Evolutionary conservation across 2,797 vertebrate genomes (phyloP).

Genomic region (Ammospiza maritima): DNA sequence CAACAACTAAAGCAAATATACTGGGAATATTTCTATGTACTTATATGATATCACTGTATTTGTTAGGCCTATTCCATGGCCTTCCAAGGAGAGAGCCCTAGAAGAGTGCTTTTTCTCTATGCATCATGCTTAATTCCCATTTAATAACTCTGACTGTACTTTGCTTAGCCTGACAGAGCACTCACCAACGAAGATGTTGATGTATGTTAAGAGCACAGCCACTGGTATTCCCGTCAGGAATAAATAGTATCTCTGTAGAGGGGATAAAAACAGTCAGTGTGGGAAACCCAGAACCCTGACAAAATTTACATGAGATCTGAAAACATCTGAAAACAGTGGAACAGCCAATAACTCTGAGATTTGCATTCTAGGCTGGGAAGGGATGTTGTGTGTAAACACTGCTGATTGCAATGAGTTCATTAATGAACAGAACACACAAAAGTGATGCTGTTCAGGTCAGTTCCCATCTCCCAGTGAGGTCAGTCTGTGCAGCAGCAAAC

Average conservation of each 20-base stretch:
- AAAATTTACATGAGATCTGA: neutral
- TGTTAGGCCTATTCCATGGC: neutral
- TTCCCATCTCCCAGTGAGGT: neutral
- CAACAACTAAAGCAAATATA: neutral
- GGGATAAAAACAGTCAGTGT: neutral
- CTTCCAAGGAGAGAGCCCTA: neutral
- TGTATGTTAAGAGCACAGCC: conserved; percentile 76
- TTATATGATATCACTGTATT: neutral
- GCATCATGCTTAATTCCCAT: neutral
- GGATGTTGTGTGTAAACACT: neutral
- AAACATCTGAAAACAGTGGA: neutral
- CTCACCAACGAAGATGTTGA: conserved; percentile 94
- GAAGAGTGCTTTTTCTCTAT: neutral
- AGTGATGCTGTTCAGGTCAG: neutral
- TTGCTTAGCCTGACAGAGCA: neutral
- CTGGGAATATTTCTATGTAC: neutral
- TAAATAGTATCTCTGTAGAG: conserved; percentile 85
- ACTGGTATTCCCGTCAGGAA: conserved; percentile 89
- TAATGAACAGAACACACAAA: neutral
- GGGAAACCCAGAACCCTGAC: neutral
- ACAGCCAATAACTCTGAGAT: neutral
- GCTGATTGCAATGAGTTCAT: neutral
- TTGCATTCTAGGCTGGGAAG: neutral
- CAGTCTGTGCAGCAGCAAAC: neutral
- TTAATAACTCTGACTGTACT: neutral